A percentile compares a stretch with the other conserved stretches of the same genome.
Conservation (phyloP, 2,888 invertebrate species). For the Aleiodes leptofemur region DNA sequence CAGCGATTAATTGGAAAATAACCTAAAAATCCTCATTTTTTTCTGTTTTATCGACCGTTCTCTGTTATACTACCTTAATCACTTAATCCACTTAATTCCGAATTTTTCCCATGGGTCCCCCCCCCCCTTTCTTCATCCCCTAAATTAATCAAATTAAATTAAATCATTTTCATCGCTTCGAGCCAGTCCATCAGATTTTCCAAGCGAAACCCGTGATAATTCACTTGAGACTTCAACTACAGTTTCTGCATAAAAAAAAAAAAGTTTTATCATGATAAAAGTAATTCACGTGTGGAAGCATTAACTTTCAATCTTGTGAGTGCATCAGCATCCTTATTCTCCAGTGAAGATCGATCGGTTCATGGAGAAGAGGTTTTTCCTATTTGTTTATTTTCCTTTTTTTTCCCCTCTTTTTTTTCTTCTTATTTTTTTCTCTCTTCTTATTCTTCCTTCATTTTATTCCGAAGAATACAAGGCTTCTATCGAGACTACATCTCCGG, state of each 20-base stretch:
- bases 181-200: conserved; percentile 24
- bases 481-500: background rate
- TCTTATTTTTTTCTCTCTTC: conserved; percentile 19
- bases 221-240: background rate
- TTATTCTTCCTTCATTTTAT: conserved; percentile 33
- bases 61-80: too few species aligned
- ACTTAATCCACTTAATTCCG: too few species aligned
- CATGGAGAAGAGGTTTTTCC: background rate
- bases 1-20: too few species aligned
- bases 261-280: conserved; percentile 16
- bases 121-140: too few species aligned
- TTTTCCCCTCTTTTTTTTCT: conserved; percentile 8
- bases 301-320: conserved; percentile 29
- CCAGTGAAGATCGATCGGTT: conserved; percentile 16
- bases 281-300: conserved; percentile 29
- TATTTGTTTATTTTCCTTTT: conserved; percentile 8
- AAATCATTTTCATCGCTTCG: background rate
- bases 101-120: too few species aligned
- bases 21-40: too few species aligned
- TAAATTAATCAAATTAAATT: background rate
- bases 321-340: conserved; percentile 21
- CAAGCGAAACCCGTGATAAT: background rate
- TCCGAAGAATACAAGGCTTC: conserved; percentile 9
- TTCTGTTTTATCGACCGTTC: too few species aligned
- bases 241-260: conserved; percentile 29